Base-by-base conservation (phyloP, 2,888 invertebrate genomes). In the Geophilus truncorum region DNA sequence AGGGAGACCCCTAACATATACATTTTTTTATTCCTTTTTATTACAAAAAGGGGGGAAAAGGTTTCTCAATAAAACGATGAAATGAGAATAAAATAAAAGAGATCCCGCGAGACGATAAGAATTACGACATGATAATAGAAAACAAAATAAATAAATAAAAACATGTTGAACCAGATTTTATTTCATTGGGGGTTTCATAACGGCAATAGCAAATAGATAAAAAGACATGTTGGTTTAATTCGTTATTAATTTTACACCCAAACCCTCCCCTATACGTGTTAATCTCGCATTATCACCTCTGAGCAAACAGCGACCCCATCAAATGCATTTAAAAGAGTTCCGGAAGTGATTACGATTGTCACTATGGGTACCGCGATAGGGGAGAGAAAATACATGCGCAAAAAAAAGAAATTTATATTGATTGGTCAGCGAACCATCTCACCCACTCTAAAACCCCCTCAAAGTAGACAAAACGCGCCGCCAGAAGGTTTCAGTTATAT, bases 321-420 rank as follows among this genome's bases (percentile, higher is more conserved):
- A 70, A 70, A 70, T 70, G 28, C 70, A 70, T 70, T 70, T 70
- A 70, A 70, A 70, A 70, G 10, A 12, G 70, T 15, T 28, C 70
- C 70, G 70, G 70, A 70, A 70, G 70, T 70, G 28, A 70, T 62
- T 62, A 62, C 57, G 57, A 62, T 28, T 25, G 70, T 70, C 70
- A 28, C 51, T 70, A 70, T 70, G 70, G 70, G 70, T 0, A 1
- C 28, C 23, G 25, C 25, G 70, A 70, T 70, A 70, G 70, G 28
- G 70, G 70, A 28, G 70, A 70, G 70, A 70, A 70, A 70, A 25
- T 70, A 28, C 70, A 70, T 70, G 70, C 70, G 28, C 25, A 70
- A 70, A 70, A 70, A 28, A 70, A n/a, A n/a, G n/a, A n/a, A n/a
- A n/a, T n/a, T n/a, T n/a, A n/a, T 70, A 70, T 70, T 70, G 70